These are phyloP conservation scores for Bactericera cockerelli DNA, from an alignment of 1,140 invertebrate genomes.

Conservation along the genomic window DNA sequence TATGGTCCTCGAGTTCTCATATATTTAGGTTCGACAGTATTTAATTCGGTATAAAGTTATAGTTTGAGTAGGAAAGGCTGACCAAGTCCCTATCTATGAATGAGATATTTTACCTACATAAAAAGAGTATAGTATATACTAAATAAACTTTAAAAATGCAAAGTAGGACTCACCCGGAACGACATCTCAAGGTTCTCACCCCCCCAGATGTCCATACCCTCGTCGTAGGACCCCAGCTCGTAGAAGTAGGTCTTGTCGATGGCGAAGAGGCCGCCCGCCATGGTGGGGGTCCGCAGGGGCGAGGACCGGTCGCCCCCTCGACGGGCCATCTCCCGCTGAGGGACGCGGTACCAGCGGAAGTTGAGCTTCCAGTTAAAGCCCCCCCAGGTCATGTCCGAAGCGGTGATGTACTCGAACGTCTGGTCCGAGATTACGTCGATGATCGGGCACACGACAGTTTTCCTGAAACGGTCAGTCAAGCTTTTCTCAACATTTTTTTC, in stretches of 20 bases:
- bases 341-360: slow-evolving; percentile 92
- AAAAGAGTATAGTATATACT: too few species aligned
- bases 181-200: slow-evolving; percentile 99
- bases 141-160: too few species aligned
- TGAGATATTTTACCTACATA: too few species aligned
- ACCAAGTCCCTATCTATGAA: too few species aligned
- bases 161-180: slow-evolving; percentile 84
- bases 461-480: slow-evolving; percentile 34
- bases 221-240: slow-evolving; percentile 91
- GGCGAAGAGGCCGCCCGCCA: slow-evolving; percentile 97
- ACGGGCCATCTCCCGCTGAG: slow-evolving; percentile 84
- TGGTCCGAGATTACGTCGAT: slow-evolving; percentile 98
- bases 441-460: slow-evolving; percentile 90
- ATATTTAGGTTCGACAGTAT: too few species aligned
- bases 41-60: too few species aligned
- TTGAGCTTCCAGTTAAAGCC: slow-evolving; percentile 98
- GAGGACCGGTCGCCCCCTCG: slow-evolving; percentile 75
- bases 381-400: slow-evolving; percentile 91
- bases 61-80: too few species aligned
- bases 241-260: slow-evolving; percentile 96
- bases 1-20: too few species aligned
- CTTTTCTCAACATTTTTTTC: background rate
- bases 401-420: slow-evolving; percentile 89
- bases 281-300: slow-evolving; percentile 86
- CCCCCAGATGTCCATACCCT: slow-evolving; percentile 99